Evolutionary conservation across 2,888 invertebrate species (phyloP), one percentile per base, ranked within the genome.

Genomic region (Monopis laevigella): DNA sequence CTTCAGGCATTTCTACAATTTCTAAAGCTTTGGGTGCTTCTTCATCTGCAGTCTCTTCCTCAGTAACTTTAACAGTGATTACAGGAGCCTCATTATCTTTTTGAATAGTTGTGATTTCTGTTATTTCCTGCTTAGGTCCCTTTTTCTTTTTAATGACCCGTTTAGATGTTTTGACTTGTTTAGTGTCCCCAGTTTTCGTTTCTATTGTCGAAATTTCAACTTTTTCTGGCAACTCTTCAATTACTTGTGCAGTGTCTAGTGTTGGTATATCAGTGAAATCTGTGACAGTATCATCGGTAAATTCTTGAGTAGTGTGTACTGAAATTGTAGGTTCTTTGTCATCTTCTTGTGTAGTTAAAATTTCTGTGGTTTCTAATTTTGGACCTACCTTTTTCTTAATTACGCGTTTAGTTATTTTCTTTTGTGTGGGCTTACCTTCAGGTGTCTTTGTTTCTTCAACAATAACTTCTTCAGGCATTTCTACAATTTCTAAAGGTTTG

Each of bases 201-300:
- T 62, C 1, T 64, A 54, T 17, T 73, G 59, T 39, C 65, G 44
- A 75, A 39, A 67, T 74, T 8, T 63, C 58, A 19, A 61, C 59
- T 38, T 50, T 52, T 19, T 35, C 17, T 30, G 40, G 18, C 3
- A 40, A 14, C 19, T 40, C 40, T 29, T 40, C 29, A 11, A 17
- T 18, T 11, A 17, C 6, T 8, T 18, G 28, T 39, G 26, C 26
- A 2, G n/a, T 19, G n/a, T 28, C 17, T n/a, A 7, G 21, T 21
- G 10, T 21, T 4, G 14, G 2, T 13, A 11, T 24, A 12, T 19
- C 46, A 44, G 13, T 6, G 16, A 3, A 2, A 16, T 12, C 26
- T 14, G 39, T 24, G 6, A 16, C 16, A 13, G 39, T 39, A n/a
- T 26, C 39, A 13, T 26, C 27, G 7, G 26, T 13, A 11, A 2